Conservation (phyloP, 2,113 vertebrate species). For the Dolichallabes microphthalmus region DNA sequence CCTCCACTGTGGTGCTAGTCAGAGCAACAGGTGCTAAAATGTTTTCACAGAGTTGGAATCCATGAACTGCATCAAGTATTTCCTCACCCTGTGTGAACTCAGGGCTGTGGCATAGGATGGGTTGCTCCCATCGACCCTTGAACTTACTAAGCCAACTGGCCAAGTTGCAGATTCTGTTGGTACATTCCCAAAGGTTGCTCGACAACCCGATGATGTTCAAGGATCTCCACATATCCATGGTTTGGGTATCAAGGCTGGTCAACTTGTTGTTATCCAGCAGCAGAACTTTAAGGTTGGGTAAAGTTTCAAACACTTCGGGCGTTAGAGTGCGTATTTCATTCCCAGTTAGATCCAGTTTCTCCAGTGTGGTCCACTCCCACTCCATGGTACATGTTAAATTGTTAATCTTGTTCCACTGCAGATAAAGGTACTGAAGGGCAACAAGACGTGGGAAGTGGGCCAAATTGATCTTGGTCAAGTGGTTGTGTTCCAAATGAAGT, state of each 20-base stretch:
- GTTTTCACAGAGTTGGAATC: slow-evolving; percentile 98
- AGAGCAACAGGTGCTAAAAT: slow-evolving; percentile 84
- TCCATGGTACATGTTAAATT: slow-evolving; percentile 96
- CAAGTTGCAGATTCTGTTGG: slow-evolving; percentile 90
- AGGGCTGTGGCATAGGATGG: slow-evolving; percentile 92
- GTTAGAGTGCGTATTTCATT: slow-evolving; percentile 93
- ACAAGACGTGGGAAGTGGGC: slow-evolving; percentile 97
- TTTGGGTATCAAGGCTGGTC: slow-evolving; percentile 84
- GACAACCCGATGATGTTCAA: slow-evolving; percentile 90
- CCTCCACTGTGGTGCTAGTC: slow-evolving; percentile 76
- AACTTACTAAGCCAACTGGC: slow-evolving; percentile 94
- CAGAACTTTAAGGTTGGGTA: slow-evolving; percentile 94
- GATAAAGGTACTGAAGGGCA: slow-evolving; percentile 91
- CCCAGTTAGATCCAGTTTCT: slow-evolving; percentile 94
- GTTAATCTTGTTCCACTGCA: slow-evolving; percentile 99
- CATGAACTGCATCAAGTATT: slow-evolving; percentile 95
- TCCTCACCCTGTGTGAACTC: slow-evolving; percentile 98
- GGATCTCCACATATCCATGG: slow-evolving; percentile 85
- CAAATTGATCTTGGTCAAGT: slow-evolving; percentile 98
- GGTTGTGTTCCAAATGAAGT: slow-evolving; percentile 98
- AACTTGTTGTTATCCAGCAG: slow-evolving; percentile 98
- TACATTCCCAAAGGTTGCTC: slow-evolving; percentile 97
- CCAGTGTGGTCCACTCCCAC: slow-evolving; percentile 95
- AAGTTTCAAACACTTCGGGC: slow-evolving; percentile 89
- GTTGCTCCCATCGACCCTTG: slow-evolving; percentile 96